Base-by-base conservation (phyloP, 2,888 invertebrate genomes). In the Drosophila merina region DNA sequence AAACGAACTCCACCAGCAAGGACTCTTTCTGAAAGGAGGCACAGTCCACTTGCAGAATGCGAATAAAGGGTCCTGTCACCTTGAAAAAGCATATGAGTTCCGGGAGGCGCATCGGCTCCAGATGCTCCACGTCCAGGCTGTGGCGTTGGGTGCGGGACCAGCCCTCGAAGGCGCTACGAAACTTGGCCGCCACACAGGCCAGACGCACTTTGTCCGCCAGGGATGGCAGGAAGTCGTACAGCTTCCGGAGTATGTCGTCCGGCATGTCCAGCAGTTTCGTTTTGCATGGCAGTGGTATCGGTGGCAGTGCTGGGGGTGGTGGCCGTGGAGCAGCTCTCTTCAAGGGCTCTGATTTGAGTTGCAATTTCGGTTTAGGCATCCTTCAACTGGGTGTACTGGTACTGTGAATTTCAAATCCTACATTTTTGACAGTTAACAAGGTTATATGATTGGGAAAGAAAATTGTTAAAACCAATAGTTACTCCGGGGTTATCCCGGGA, bases 21-120 rank as follows among this genome's bases (percentile, higher is more conserved):
- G 84, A 86, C 33, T 85, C 85, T 63, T 87, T 84, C 2, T 75
- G 59, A n/a, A 64, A 72, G 7, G 74, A 71, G 2, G 82, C 62
- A 3, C 71, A 75, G 45, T 84, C 67, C 1, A 84, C 57, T 0
- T 12, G 28, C 9, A 84, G 49, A 9, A 52, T 38, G 1, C 49
- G 58, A 1, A 84, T 74, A 40, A 56, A 77, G 0, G 77, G 69
- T 0, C 84, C 84, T 0, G 83, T 82, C 12, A 85, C 45, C n/a
- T 40, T 57, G 4, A 86, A 84, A 36, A 87, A 79, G 4, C 77
- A 47, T 4, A 84, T 84, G 0, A 84, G 38, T n/a, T 87, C 72
- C 1, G 76, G 70, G 55, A 84, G 26, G 6, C 10, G n/a, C 85
- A 84, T 81, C 10, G 42, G 6, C 54, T 85, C 87, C 63, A 86